Evolutionary conservation across 2,797 vertebrate genomes (phyloP).

Genomic region (Pipistrellus pipistrellus): DNA sequence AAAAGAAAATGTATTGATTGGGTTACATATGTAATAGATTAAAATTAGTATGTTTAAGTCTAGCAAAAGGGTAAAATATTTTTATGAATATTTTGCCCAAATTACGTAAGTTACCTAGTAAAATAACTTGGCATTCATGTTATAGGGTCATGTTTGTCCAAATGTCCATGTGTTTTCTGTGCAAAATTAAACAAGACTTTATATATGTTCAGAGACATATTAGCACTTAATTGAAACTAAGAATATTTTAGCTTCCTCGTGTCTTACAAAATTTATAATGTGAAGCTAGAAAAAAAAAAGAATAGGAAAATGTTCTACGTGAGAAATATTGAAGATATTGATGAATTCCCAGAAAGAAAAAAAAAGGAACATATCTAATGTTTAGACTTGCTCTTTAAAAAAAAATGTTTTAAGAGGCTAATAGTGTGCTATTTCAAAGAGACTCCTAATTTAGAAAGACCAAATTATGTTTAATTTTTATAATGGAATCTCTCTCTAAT

Average conservation of each 20-base stretch:
- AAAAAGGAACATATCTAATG: constrained; percentile 14
- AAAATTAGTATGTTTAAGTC: not conserved
- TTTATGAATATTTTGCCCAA: not conserved
- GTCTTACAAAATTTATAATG: not conserved
- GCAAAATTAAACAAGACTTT: not conserved
- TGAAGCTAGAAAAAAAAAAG: not conserved
- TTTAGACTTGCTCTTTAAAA: constrained; percentile 36
- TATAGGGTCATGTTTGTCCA: constrained; percentile 30
- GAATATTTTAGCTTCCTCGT: not conserved
- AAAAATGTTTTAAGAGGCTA: not conserved
- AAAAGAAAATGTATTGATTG: not conserved
- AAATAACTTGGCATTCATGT: not conserved
- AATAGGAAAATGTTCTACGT: not conserved
- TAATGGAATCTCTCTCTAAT: not conserved
- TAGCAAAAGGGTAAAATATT: constrained; percentile 25
- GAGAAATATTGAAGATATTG: not conserved
- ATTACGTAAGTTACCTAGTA: not conserved
- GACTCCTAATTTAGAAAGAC: constrained; percentile 37
- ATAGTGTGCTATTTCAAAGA: constrained; percentile 40
- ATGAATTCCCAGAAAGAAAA: constrained; percentile 41
- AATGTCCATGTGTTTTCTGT: not conserved
- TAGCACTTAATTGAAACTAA: constrained; percentile 3
- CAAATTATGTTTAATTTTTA: constrained; percentile 25
- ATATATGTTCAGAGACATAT: not conserved
- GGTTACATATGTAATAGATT: not conserved